These are phyloP conservation scores for Plagiodera versicolora DNA, from an alignment of 2,888 invertebrate species.

Conservation along the genomic window DNA sequence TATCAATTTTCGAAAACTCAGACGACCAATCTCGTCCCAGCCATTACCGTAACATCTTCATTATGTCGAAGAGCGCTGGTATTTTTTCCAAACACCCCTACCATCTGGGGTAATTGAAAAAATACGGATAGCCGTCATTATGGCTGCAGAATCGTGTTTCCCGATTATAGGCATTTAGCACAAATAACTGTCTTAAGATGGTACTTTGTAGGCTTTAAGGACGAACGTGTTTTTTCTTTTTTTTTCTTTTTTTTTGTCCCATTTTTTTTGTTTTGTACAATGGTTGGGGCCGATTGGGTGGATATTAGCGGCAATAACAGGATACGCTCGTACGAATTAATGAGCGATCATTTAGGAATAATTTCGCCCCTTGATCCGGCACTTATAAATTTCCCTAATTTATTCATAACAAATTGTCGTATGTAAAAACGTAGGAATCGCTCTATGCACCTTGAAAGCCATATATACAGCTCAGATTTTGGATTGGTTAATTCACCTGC, in stretches of 20 bases:
- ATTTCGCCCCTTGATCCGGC: background rate
- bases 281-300: background rate
- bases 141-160: constrained; percentile 12
- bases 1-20: constrained; percentile 51
- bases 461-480: too few relatives aligned
- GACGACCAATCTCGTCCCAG: constrained; percentile 42
- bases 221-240: too few relatives aligned
- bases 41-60: constrained; percentile 46
- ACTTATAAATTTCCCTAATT: background rate
- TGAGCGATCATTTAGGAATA: background rate
- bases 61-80: constrained; percentile 30
- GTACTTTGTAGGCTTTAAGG: constrained; percentile 21
- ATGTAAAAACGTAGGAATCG: too few relatives aligned
- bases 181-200: constrained; percentile 19
- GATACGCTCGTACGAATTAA: background rate
- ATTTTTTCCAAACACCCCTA: constrained; percentile 34
- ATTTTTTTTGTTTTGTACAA: constrained; percentile 9
- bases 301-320: constrained; percentile 11
- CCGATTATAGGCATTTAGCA: constrained; percentile 24
- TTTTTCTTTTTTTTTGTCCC: too few relatives aligned
- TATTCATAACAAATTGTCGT: background rate
- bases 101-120: constrained; percentile 32
- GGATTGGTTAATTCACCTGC: too few relatives aligned
- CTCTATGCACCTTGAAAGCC: too few relatives aligned
- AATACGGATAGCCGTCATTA: constrained; percentile 23